Conservation (phyloP, 2,888 invertebrate species). For the Limnephilus rhombicus region DNA sequence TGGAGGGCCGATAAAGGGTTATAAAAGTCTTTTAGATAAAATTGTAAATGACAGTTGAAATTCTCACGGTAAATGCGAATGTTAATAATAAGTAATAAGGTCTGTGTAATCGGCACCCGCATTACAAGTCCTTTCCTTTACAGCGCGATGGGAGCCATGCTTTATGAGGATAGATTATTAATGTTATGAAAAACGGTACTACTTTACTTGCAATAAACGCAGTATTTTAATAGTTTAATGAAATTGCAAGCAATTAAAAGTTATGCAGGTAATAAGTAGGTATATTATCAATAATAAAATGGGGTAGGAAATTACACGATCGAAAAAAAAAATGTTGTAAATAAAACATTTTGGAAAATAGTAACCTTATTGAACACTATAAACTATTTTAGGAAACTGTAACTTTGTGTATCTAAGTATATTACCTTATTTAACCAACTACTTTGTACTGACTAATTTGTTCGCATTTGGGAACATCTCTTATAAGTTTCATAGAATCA, state of each 20-base stretch:
- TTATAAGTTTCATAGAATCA: too few relatives aligned
- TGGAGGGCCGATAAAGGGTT: background rate
- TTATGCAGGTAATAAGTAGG: background rate
- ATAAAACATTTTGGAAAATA: too few relatives aligned
- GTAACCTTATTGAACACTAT: too few relatives aligned
- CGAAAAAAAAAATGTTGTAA: background rate
- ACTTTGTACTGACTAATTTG: too few relatives aligned
- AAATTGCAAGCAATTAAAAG: background rate
- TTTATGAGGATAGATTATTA: background rate
- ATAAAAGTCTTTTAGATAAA: background rate
- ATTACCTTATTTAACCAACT: too few relatives aligned
- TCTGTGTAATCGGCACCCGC: conserved; percentile 14
- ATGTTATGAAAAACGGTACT: background rate
- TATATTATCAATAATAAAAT: background rate
- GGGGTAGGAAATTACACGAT: background rate
- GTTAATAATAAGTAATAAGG: background rate
- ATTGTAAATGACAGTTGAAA: background rate
- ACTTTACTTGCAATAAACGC: background rate
- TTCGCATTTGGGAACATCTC: too few relatives aligned
- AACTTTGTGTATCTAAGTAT: too few relatives aligned
- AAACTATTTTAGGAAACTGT: too few relatives aligned
- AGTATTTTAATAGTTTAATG: background rate
- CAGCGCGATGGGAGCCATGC: background rate
- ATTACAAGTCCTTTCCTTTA: background rate
- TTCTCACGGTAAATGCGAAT: conserved; percentile 16